Conservation (phyloP, 2,797 vertebrate species). For the Tadarida brasiliensis region DNA sequence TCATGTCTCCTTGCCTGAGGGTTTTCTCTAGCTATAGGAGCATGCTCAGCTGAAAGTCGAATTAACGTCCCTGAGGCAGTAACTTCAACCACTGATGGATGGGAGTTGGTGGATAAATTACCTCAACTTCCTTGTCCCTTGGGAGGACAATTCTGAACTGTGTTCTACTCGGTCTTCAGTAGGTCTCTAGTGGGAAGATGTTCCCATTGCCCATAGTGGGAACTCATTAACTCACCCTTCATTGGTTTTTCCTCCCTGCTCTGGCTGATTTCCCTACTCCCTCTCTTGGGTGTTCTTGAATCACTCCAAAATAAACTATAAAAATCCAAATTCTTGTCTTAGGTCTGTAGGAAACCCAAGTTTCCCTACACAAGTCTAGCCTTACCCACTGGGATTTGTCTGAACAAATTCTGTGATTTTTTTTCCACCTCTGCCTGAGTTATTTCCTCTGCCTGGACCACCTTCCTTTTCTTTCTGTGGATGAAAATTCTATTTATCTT, state of each 20-base stretch:
- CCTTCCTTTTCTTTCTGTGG: background rate
- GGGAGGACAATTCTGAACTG: background rate
- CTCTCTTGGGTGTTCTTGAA: background rate
- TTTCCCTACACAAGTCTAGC: background rate
- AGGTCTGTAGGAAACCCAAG: background rate
- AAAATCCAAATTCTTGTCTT: conserved; percentile 24
- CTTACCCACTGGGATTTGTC: background rate
- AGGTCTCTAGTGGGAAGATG: background rate
- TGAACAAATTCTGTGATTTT: background rate
- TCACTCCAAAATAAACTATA: background rate
- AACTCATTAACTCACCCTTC: background rate
- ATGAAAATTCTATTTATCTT: conserved; percentile 18
- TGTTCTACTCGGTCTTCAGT: background rate
- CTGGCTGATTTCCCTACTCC: background rate
- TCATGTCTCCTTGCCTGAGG: background rate
- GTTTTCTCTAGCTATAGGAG: background rate
- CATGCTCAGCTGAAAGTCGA: background rate
- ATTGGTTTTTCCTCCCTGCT: background rate
- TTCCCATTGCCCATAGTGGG: background rate
- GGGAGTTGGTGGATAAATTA: background rate
- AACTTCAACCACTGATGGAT: background rate
- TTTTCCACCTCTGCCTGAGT: background rate
- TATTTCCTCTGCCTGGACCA: background rate
- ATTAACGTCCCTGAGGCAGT: background rate
- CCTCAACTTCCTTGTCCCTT: background rate